phyloP scores from a whole-genome alignment of 2,888 invertebrate genomes.

The Pollenia griseotomentosa region DNA sequence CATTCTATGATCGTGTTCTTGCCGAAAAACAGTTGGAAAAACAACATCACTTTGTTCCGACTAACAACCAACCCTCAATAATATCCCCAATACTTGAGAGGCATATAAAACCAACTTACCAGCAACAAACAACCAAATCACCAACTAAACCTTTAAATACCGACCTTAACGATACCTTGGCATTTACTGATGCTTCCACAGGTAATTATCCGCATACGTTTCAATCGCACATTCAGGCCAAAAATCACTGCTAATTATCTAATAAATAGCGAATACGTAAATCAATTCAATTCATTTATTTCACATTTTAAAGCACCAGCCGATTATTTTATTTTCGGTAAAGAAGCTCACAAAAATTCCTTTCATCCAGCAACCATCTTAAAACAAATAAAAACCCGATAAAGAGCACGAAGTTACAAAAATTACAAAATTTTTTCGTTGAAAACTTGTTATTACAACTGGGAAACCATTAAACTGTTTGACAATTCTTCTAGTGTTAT shows the following conservation, averaged over 20 bases:
- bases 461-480: too few species aligned
- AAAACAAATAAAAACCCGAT: too few species aligned
- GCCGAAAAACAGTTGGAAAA: slow-evolving; percentile 83
- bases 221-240: slow-evolving; percentile 39
- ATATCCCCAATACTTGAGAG: slow-evolving; percentile 66
- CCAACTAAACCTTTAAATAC: slow-evolving; percentile 55
- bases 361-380: background rate
- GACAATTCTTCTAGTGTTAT: too few species aligned
- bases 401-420: too few species aligned
- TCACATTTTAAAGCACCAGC: background rate
- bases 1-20: slow-evolving; percentile 84
- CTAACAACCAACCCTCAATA: slow-evolving; percentile 71
- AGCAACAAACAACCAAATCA: slow-evolving; percentile 51
- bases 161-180: slow-evolving; percentile 46
- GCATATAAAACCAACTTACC: slow-evolving; percentile 20
- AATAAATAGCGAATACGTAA: background rate
- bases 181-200: slow-evolving; percentile 59
- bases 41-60: slow-evolving; percentile 77
- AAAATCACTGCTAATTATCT: slow-evolving; percentile 23
- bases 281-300: slow-evolving; percentile 4
- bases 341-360: background rate
- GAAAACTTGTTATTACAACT: too few species aligned
- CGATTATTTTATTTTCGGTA: too few species aligned
- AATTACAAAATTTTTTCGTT: too few species aligned
- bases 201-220: slow-evolving; percentile 68